phyloP scores from a whole-genome alignment of 2,888 invertebrate species.

The Tachina fera region DNA sequence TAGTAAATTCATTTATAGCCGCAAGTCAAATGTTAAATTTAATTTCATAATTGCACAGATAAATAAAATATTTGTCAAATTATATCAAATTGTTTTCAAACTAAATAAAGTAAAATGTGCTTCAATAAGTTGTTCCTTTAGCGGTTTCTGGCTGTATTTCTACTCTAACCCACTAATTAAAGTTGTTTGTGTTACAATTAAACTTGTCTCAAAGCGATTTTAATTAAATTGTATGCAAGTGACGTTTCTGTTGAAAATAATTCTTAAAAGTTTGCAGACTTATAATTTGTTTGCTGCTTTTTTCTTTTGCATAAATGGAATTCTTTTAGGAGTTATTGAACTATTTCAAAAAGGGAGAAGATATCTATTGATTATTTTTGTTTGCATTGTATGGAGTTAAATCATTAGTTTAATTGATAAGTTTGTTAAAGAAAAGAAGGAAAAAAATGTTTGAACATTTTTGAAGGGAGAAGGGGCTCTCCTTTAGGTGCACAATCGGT shows the following conservation, averaged over 20 bases:
- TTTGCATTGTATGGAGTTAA: neutral
- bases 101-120: neutral
- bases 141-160: constrained; percentile 7
- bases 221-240: constrained; percentile 52
- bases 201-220: constrained; percentile 51
- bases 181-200: constrained; percentile 55
- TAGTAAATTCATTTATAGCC: constrained; percentile 35
- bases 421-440: neutral
- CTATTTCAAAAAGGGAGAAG: neutral
- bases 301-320: neutral
- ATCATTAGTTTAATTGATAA: neutral
- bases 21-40: constrained; percentile 34
- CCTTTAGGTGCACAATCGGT: too few species aligned
- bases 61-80: constrained; percentile 70
- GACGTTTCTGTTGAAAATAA: constrained; percentile 44
- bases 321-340: constrained; percentile 12
- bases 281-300: constrained; percentile 11
- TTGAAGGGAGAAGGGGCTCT: neutral
- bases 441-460: too few species aligned
- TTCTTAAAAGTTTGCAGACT: constrained; percentile 47
- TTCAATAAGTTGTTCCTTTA: constrained; percentile 15
- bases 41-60: constrained; percentile 54
- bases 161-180: constrained; percentile 41
- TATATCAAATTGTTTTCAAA: constrained; percentile 53
- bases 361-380: neutral